A percentile compares a stretch with the other conserved stretches of the same genome.
Evolutionary conservation across 1,140 invertebrate genomes (phyloP).

Genomic region (Philopotamus ludificatus): DNA sequence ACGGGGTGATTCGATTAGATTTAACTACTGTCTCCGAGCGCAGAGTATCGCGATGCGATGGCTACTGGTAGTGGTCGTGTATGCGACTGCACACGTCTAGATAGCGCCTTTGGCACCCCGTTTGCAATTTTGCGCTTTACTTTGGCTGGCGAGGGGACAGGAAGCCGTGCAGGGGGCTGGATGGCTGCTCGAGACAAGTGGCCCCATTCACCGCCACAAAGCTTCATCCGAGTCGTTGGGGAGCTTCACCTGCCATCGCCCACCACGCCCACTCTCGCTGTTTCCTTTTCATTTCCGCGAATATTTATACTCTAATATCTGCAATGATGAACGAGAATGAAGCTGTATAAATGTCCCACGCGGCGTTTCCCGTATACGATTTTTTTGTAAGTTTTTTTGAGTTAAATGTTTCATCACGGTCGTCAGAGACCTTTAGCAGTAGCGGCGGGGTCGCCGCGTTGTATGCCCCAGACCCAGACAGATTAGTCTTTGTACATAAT

Average conservation of each 20-base stretch:
- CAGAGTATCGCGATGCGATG: no score
- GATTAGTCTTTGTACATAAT: background rate
- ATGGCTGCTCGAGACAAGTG: slow-evolving; percentile 9
- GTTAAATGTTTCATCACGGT: background rate
- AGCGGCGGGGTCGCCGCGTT: background rate
- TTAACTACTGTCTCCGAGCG: background rate
- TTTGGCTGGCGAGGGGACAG: background rate
- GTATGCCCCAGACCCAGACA: background rate
- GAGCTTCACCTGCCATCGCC: background rate
- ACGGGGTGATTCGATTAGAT: background rate
- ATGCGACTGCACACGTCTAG: background rate
- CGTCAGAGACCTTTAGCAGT: background rate
- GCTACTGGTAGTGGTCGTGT: background rate
- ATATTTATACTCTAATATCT: no score
- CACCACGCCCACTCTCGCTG: background rate
- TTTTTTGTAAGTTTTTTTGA: background rate
- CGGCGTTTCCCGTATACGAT: background rate
- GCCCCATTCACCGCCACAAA: background rate
- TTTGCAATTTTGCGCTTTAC: slow-evolving; percentile 2
- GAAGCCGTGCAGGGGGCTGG: background rate
- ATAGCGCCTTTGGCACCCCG: background rate
- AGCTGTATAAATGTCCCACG: background rate
- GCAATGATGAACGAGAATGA: background rate
- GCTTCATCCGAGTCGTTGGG: background rate
- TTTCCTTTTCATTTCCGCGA: background rate